Base-by-base conservation (phyloP, 2,113 vertebrate species). In the Marmota monax region DNA sequence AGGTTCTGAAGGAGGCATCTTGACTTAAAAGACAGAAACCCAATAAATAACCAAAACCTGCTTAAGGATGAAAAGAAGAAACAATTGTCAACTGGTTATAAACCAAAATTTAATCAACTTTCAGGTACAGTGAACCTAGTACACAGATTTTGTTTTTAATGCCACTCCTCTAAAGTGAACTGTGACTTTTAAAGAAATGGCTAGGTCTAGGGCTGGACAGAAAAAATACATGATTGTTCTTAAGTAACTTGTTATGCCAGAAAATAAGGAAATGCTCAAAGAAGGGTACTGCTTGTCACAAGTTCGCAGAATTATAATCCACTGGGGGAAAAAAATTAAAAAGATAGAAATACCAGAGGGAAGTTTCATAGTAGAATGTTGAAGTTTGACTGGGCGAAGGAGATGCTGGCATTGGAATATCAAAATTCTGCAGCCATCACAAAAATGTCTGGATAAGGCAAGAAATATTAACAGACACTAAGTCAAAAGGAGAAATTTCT, bases 31-130 rank as follows among this genome's bases (percentile, higher is more conserved):
- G 23, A 63, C 32, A 94, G 84, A 79, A 72, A 90, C 27, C 58
- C 42, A 78, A 29, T 77, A 84, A 85, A 93, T 61, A 58, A 65
- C 20, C 56, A 67, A 88, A 87, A 16, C 27, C 80, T 53, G 39
- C 58, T 93, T 80, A 34, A 78, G 14, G 39, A 74, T 70, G 6
- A 88, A 89, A 90, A 84, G 29, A 92, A 94, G 27, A 90, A 94
- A 78, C 2, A 45, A 61, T 63, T 11, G 6, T 17, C 67, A 80
- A 32, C 27, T 76, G 10, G 34, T 14, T 56, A 45, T 77, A 84
- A 94, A 76, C 11, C 65, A 88, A 51, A 79, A 34, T 27, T 76
- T 37, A 79, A 80, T 34, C 37, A 87, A 37, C 16, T 17, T 65
- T 27, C 4, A 72, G 32, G 20, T 23, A 32, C 13, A 73, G 63